Evolutionary conservation across 35 echinoderm and acorn worm genomes (phyloP).

Genomic region (Heliocidaris tuberculata): DNA sequence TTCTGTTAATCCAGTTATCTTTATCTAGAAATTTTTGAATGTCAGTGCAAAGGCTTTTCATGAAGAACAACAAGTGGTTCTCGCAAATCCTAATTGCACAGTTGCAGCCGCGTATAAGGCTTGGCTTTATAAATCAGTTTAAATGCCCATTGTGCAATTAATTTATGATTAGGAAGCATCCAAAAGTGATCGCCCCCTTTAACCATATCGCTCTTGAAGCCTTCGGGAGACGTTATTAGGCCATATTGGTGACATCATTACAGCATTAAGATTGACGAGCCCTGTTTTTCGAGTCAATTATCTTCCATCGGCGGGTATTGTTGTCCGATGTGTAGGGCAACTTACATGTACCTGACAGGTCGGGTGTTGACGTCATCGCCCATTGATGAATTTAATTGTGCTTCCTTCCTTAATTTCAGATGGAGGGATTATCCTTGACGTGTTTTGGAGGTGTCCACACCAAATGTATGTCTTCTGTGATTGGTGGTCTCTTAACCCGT

Average conservation of each 20-base stretch:
- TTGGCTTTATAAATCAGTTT: no score
- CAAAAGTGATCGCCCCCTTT: not conserved
- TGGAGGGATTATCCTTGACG: not conserved
- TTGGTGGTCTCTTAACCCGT: no score
- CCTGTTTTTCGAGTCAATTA: not conserved
- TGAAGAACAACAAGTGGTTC: no score
- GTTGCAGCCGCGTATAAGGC: no score
- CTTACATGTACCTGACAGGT: not conserved
- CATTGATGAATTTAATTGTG: constrained; percentile 13
- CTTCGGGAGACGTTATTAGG: not conserved
- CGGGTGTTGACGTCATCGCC: not conserved
- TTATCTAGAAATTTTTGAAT: no score
- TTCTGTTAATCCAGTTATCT: no score
- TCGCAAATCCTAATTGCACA: no score
- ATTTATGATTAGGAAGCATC: not conserved
- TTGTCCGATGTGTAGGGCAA: not conserved
- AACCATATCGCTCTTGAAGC: not conserved
- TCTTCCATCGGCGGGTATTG: not conserved
- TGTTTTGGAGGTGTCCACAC: not conserved
- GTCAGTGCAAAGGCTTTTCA: no score
- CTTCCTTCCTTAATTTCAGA: not conserved
- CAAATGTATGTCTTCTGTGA: not conserved
- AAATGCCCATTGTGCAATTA: no score
- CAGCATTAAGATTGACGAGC: not conserved
- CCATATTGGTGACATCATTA: not conserved